A percentile compares a stretch with the other conserved stretches of the same genome.
phyloP scores from a whole-genome alignment of 2,888 invertebrate species.

The Apotomis capreana region DNA sequence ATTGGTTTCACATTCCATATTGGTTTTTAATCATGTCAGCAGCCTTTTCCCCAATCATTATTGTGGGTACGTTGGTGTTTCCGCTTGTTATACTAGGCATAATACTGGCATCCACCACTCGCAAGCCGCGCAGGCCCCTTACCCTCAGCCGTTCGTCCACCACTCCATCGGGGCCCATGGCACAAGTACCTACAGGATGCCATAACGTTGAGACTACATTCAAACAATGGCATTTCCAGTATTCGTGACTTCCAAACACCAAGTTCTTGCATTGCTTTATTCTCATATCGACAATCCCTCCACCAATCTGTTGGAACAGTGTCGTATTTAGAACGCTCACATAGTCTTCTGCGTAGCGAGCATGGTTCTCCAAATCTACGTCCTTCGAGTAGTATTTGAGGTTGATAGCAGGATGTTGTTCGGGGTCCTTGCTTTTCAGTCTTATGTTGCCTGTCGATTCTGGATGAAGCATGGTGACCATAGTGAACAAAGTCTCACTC shows the following conservation, averaged over 20 bases:
- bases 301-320: conserved; percentile 47
- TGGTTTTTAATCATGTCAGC: conserved; percentile 8
- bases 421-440: conserved; percentile 54
- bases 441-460: conserved; percentile 58
- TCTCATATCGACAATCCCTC: conserved; percentile 50
- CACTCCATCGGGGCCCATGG: conserved; percentile 46
- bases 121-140: conserved; percentile 58
- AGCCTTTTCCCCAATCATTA: conserved; percentile 88
- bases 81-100: conserved; percentile 89
- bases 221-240: conserved; percentile 46
- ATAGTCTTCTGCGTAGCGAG: conserved; percentile 49
- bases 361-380: conserved; percentile 51
- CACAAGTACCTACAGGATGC: conserved; percentile 47
- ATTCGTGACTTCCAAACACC: conserved; percentile 38
- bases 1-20: not conserved
- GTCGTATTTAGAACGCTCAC: conserved; percentile 48
- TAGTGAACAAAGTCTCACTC: not conserved
- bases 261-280: conserved; percentile 53
- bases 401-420: conserved; percentile 52
- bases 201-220: conserved; percentile 42
- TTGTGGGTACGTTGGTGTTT: conserved; percentile 88
- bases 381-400: conserved; percentile 53
- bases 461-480: conserved; percentile 28
- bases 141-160: conserved; percentile 47
- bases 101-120: conserved; percentile 88